Base-by-base conservation (phyloP, 2,888 invertebrate genomes). In the Stegophylla sp. region DNA sequence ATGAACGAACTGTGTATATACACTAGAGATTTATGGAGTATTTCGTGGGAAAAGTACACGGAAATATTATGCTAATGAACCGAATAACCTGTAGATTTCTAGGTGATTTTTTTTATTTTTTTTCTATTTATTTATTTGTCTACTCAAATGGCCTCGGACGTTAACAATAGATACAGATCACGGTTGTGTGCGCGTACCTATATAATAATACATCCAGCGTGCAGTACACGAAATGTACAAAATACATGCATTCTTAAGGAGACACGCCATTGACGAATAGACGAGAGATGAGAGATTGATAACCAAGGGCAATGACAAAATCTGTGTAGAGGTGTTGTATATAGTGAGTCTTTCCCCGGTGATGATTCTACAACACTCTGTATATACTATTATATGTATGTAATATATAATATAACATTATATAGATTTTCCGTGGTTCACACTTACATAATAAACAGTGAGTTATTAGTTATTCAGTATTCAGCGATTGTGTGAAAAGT, bases 21-120 rank as follows among this genome's bases (percentile, higher is more conserved):
- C 56, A 28, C 66, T 17, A 48, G 34, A 77, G 56, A 77, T 77
- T 59, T 67, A 67, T 77, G 59, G 66, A 77, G 67, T 69, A 56
- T 77, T 67, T 59, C 77, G 77, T 77, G 77, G 77, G 77, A 77
- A 77, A 74, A 74, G 74, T 74, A 74, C 63, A 74, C 74, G 61
- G 20, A 74, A 77, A 69, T 77, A 77, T 69, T 77, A 77, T 77
- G 77, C 67, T 77, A 77, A 77, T 77, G 66, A 69, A 56, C 56
- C 66, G 77, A 56, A 77, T 66, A 67, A 77, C 67, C 76, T 67
- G 67, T 77, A 56, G 59, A 28, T 69, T 66, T 77, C 45, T 77
- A 77, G 77, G 77, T 67, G 67, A 69, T 69, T 77, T 63, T 66
- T 77, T 77, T 53, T 23, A 4, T 20, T 41, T 26, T 43, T 41